Evolutionary conservation across 2,888 invertebrate genomes (phyloP).

Genomic region (Ophraella communa): DNA sequence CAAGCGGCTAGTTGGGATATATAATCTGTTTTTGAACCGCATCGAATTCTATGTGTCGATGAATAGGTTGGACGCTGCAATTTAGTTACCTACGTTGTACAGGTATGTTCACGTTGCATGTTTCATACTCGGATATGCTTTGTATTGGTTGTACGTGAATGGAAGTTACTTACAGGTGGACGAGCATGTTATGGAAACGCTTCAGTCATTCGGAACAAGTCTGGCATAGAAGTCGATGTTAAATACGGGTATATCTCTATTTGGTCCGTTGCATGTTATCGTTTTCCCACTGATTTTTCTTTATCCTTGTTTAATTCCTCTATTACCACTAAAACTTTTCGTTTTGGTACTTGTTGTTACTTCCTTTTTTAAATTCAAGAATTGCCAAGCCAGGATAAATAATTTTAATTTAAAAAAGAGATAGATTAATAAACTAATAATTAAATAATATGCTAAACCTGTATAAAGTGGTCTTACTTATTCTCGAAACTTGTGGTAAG

Average conservation of each 20-base stretch:
- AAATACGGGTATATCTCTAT: too few relatives aligned
- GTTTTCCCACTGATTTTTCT: too few relatives aligned
- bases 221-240: too few relatives aligned
- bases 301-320: too few relatives aligned
- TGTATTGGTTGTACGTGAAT: background rate
- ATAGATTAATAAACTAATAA: too few relatives aligned
- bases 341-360: too few relatives aligned
- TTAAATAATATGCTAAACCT: too few relatives aligned
- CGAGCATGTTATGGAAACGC: background rate
- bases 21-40: background rate
- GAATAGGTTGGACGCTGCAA: background rate
- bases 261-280: too few relatives aligned
- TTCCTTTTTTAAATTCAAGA: background rate
- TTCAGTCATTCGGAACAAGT: background rate
- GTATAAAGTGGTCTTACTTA: too few relatives aligned
- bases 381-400: background rate
- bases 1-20: background rate
- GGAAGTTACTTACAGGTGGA: background rate
- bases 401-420: too few relatives aligned
- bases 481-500: too few relatives aligned
- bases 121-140: background rate
- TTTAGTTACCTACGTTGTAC: background rate
- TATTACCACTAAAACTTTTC: background rate
- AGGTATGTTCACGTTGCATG: background rate
- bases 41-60: background rate